Evolutionary conservation across 2,113 vertebrate genomes (phyloP), one percentile per base, ranked within the genome.

Genomic region (Anhinga anhinga): DNA sequence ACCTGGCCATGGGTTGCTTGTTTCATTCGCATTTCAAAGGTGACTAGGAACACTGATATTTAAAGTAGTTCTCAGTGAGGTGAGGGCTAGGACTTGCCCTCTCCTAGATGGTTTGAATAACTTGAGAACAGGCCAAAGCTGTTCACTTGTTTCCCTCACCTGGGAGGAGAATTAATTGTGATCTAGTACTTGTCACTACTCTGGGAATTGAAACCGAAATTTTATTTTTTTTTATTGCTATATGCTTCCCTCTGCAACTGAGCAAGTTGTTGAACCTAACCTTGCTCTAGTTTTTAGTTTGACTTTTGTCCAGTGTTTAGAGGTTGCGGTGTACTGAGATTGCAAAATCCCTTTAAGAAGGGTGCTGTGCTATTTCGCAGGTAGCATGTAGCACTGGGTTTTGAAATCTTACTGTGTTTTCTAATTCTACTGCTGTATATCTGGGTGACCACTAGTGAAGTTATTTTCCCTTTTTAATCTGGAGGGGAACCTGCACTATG

Each of bases 381-480:
- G 81, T 61, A 72, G 82, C 81, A 76, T 13, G 17, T 85, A 89
- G 61, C 21, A 15, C 53, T 79, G 18, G 40, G 15, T 90, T 95
- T 94, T 94, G 93, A 94, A 96, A 95, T 91, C 53, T 59, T 63
- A 3, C 49, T 77, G 15, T 70, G 52, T 72, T 58, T 91, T 91
- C 18, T 25, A 26, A 55, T n/a, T 77, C 38, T 62, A 2, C 44
- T 89, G 58, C n/a, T 87, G 18, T 50, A 7, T 81, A 77, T 82
- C 56, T 93, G 58, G 52, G 56, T 61, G 79, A 71, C 36, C 45
- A 45, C 82, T 85, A 82, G 56, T 2, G 0, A 96, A 72, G 15
- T 95, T 72, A 61, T 76, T 93, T 96, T 93, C 45, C 16, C 49
- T 85, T 96, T 89, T 73, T 86, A 69, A 71, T 81, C n/a, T 73